Evolutionary conservation across 2,888 invertebrate species (phyloP).

Genomic region (Dynastes grantii): DNA sequence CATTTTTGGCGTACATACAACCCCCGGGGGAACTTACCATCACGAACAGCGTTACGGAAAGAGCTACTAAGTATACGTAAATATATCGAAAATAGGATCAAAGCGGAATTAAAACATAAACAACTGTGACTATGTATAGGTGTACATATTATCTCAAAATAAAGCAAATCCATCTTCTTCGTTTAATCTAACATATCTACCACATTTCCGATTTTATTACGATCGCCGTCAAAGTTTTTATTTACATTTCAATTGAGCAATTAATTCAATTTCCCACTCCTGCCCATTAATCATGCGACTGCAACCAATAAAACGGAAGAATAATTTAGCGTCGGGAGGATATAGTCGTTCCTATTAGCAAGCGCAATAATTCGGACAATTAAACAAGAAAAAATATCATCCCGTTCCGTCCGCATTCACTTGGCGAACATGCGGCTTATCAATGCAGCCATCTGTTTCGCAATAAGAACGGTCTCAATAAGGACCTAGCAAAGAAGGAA

Average conservation of each 20-base stretch:
- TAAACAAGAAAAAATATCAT: constrained; percentile 35
- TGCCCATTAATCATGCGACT: background rate
- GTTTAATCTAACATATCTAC: too few relatives aligned
- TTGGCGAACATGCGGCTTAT: constrained; percentile 26
- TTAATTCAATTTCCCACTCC: constrained; percentile 1
- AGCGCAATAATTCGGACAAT: constrained; percentile 43
- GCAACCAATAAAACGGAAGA: constrained; percentile 9
- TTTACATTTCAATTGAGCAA: constrained; percentile 1
- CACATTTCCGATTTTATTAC: too few relatives aligned
- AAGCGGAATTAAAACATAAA: too few relatives aligned
- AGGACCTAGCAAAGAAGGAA: background rate
- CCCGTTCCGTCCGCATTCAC: constrained; percentile 10
- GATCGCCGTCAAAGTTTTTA: background rate
- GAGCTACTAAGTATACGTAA: too few relatives aligned
- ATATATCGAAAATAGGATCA: too few relatives aligned
- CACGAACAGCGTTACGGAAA: too few relatives aligned
- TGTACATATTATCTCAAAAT: too few relatives aligned
- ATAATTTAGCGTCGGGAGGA: constrained; percentile 9
- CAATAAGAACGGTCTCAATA: constrained; percentile 51
- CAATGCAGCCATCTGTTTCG: constrained; percentile 51
- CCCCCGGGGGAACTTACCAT: too few relatives aligned
- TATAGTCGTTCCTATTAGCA: constrained; percentile 17
- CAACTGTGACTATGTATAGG: too few relatives aligned
- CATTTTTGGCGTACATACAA: too few relatives aligned
- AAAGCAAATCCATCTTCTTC: too few relatives aligned